Percentiles rank a stretch among this genome's conserved stretches.
These are phyloP conservation scores for Oryzias celebensis DNA, from an alignment of 2,113 vertebrate species.

Conservation along the genomic window DNA sequence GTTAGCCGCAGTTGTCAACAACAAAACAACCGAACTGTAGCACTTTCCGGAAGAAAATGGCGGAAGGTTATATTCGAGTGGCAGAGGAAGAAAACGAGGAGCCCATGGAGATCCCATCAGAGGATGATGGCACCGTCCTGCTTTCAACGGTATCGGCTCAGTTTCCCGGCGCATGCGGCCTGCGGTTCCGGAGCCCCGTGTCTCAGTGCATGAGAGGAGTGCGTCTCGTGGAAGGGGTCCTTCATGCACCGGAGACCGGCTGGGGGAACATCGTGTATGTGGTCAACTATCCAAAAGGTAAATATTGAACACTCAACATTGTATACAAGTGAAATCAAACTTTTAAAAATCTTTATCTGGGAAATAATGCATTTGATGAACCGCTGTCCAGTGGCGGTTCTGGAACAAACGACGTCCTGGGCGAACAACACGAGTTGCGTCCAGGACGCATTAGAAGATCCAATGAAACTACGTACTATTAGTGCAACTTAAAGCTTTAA, in stretches of 20 bases:
- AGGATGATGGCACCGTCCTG: slow-evolving; percentile 95
- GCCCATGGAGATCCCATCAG: slow-evolving; percentile 96
- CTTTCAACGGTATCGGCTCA: slow-evolving; percentile 95
- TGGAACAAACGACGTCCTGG: too few relatives aligned
- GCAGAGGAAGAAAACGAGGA: slow-evolving; percentile 98
- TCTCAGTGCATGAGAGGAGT: slow-evolving; percentile 98
- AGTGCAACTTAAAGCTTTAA: too few relatives aligned
- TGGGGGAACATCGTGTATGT: slow-evolving; percentile 96
- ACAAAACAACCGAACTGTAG: slow-evolving; percentile 19
- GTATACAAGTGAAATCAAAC: neutral
- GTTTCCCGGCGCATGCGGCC: slow-evolving; percentile 95
- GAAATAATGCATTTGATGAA: too few relatives aligned
- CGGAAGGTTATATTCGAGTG: slow-evolving; percentile 93
- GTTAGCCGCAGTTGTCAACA: slow-evolving; percentile 48
- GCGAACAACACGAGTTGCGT: too few relatives aligned
- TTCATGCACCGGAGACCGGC: slow-evolving; percentile 91
- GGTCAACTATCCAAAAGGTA: slow-evolving; percentile 98
- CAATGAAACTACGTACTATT: too few relatives aligned
- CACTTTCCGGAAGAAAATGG: slow-evolving; percentile 62
- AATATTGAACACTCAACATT: neutral
- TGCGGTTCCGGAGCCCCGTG: slow-evolving; percentile 92
- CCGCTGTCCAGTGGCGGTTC: too few relatives aligned
- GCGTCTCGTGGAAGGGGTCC: slow-evolving; percentile 90
- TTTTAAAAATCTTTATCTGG: too few relatives aligned
- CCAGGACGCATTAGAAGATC: too few relatives aligned